Evolutionary conservation across 2,797 vertebrate species (phyloP).

Genomic region (Ambastaia sidthimunki): DNA sequence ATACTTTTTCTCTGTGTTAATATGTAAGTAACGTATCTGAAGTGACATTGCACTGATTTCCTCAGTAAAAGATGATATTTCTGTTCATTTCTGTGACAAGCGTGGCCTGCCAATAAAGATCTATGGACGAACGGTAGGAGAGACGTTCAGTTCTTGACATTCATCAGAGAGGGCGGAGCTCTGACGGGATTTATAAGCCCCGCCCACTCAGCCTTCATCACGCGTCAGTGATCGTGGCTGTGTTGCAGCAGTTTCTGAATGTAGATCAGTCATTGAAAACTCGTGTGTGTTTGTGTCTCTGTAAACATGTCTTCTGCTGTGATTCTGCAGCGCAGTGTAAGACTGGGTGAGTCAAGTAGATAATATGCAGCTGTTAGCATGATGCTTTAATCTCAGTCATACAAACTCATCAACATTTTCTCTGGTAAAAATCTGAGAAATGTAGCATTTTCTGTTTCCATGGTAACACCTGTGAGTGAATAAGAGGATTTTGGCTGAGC

Average conservation of each 20-base stretch:
- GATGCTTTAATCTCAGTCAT: too few species aligned
- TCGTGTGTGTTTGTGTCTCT: constrained; percentile 64
- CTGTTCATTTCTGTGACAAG: constrained; percentile 98
- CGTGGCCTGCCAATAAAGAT: constrained; percentile 95
- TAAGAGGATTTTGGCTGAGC: neutral
- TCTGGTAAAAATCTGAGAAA: neutral
- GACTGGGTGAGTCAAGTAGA: constrained; percentile 98
- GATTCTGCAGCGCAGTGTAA: constrained; percentile 96
- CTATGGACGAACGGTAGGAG: constrained; percentile 95
- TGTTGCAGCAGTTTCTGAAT: too few species aligned
- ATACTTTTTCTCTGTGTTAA: neutral
- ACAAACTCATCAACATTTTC: neutral
- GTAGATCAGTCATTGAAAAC: too few species aligned
- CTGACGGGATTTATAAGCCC: too few species aligned
- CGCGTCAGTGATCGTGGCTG: too few species aligned
- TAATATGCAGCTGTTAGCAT: constrained; percentile 2
- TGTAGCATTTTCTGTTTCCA: neutral
- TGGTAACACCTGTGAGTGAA: neutral
- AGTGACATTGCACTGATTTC: constrained; percentile 46
- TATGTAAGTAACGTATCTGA: neutral
- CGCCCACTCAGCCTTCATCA: too few species aligned
- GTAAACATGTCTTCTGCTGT: constrained; percentile 98
- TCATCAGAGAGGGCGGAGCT: too few species aligned
- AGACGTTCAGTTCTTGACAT: too few species aligned
- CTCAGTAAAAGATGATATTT: constrained; percentile 92